Base-by-base conservation (phyloP, 2,888 invertebrate genomes). In the Volucella bombylans region DNA sequence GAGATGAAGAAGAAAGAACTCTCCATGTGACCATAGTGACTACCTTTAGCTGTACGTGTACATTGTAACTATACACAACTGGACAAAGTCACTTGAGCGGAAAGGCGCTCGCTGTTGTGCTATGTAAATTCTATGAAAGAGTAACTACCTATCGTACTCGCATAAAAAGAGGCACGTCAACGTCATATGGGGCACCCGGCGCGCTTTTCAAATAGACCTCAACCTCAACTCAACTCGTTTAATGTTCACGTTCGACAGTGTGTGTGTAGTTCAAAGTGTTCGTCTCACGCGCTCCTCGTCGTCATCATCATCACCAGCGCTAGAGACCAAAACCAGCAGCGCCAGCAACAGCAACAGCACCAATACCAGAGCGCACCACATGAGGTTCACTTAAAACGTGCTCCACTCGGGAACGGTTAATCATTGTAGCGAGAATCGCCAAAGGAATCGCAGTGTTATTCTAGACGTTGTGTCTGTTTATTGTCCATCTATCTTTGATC, bases 361-460 rank as follows among this genome's bases (percentile, higher is more conserved):
- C 54, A 38, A 49, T 23, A 41, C 41, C 62, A 47, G 50, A 43
- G 38, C 76, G 1, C 31, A 62, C 68, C 61, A 47, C 69, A 64
- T 64, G 64, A 69, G 61, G 87, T 76, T 83, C 87, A 86, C 82
- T 90, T 91, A 90, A 91, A 90, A 91, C 90, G 91, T 91, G 91
- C 91, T 91, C 88, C 88, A 83, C 64, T 86, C 87, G 88, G 89
- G 87, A 90, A 91, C 90, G 88, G 91, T 91, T 90, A 91, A 90
- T 91, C 91, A 91, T 90, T 90, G 88, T 88, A 89, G 89, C 89
- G 89, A 88, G 90, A 90, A 90, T 90, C 91, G 90, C 90, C 88
- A 88, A 88, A 88, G 87, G 74, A 83, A 74, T 79, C 79, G 65
- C 71, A 79, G 31, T 62, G 55, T 41, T 68, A 68, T 64, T 68